Evolutionary conservation across 2,113 vertebrate species (phyloP), one percentile per base, ranked within the genome.

Genomic region (Phylloscopus whistleri): DNA sequence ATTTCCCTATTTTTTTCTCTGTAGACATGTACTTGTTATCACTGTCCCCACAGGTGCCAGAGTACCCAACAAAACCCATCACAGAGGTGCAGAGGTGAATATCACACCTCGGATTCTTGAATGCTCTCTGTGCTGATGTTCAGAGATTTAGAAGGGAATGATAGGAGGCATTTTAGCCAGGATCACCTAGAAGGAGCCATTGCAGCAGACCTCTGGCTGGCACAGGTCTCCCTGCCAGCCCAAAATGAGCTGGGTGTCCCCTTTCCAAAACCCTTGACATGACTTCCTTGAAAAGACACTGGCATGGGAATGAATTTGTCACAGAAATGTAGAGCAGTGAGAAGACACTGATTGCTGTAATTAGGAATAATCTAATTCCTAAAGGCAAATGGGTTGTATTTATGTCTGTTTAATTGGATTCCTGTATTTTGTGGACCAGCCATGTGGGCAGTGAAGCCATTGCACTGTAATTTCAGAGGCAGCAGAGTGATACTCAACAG

Each of bases 331-430:
- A 44, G 41, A 91, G 20, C 58, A 60, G 66, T 0, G 0, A 85
- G 74, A 87, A 58, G 64, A 41, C 26, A 39, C 67, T 68, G 26
- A 89, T 89, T 89, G 78, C 73, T 91, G 84, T 87, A 75, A 91
- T 89, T 79, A 79, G 62, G 59, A 87, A 85, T 90, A 90, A 93
- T 90, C 62, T 68, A 76, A 90, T 91, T 93, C 74, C 79, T 76
- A 16, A 37, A 46, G 44, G 82, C 58, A 79, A 91, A 60, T 60
- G n/a, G 19, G 17, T 9, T 75, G 19, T 81, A 49, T 89, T 95
- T 83, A 56, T 93, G 76, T 59, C 23, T 79, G 7, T 87, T 85
- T 90, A 91, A 90, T 94, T 93, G 21, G 48, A 56, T 94, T 80
- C 49, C 49, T 83, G 86, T 31, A 16, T 64, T 96, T 76, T 19